Conservation (phyloP, 1,140 invertebrate genomes). For the Leptopilina boulardi region DNA sequence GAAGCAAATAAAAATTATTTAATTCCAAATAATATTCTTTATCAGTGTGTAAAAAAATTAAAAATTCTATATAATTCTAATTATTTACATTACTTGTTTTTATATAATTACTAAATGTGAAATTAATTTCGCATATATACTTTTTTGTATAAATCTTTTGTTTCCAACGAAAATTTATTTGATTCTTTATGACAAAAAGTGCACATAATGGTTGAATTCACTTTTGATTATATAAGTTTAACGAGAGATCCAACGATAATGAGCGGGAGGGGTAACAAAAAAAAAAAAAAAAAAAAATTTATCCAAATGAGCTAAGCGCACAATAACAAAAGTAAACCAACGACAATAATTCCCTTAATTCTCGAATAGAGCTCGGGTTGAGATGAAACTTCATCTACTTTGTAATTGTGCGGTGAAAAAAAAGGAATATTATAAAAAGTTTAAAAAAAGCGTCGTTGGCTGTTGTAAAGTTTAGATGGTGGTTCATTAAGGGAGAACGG, state of each 20-base stretch:
- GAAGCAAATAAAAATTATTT: too few relatives aligned
- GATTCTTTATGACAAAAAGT: not conserved
- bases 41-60: too few relatives aligned
- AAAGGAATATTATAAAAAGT: slow-evolving; percentile 50
- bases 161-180: not conserved
- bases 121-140: not conserved
- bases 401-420: slow-evolving; percentile 55
- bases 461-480: slow-evolving; percentile 65
- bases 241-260: slow-evolving; percentile 34
- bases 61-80: too few relatives aligned
- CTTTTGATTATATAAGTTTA: not conserved
- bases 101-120: too few relatives aligned
- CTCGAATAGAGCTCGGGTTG: slow-evolving; percentile 39
- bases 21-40: too few relatives aligned
- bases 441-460: slow-evolving; percentile 50
- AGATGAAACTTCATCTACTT: slow-evolving; percentile 56
- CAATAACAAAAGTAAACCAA: slow-evolving; percentile 58
- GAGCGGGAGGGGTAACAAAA: too few relatives aligned
- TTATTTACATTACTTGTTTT: too few relatives aligned
- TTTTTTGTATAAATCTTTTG: not conserved
- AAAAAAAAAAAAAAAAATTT: slow-evolving; percentile 53
- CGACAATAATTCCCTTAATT: slow-evolving; percentile 68
- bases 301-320: slow-evolving; percentile 37
- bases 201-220: not conserved
- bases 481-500: slow-evolving; percentile 67